Evolutionary conservation across 2,888 invertebrate genomes (phyloP).

Genomic region (Drosophila mimetica): DNA sequence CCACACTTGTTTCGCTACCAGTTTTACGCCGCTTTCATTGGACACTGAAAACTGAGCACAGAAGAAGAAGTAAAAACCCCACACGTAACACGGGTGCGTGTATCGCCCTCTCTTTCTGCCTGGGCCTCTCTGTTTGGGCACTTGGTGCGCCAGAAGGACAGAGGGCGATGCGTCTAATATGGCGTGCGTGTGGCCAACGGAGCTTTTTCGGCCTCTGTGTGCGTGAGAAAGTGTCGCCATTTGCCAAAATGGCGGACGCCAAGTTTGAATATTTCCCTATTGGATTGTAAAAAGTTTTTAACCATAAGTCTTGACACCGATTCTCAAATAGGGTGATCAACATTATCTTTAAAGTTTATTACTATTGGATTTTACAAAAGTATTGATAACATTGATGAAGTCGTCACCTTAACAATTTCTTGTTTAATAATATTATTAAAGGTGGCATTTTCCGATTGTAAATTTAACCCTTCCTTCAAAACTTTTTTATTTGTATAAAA

Average conservation of each 20-base stretch:
- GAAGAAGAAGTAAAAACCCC: slow-evolving; percentile 27
- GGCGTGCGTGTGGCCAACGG: slow-evolving; percentile 55
- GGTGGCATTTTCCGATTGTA: no score
- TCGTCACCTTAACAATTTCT: no score
- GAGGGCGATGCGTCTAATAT: slow-evolving; percentile 43
- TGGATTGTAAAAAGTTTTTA: slow-evolving; percentile 23
- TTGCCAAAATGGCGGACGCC: slow-evolving; percentile 62
- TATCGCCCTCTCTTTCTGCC: slow-evolving; percentile 24
- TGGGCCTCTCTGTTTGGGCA: not conserved
- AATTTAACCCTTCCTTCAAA: no score
- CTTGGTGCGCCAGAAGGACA: slow-evolving; percentile 33
- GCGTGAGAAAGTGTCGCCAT: slow-evolving; percentile 57
- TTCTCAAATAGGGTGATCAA: not conserved
- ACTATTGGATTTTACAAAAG: not conserved
- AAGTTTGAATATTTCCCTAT: slow-evolving; percentile 45
- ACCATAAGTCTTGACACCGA: not conserved
- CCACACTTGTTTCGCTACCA: slow-evolving; percentile 72
- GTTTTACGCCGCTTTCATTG: slow-evolving; percentile 84
- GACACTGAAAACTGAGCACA: slow-evolving; percentile 50
- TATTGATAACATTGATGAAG: no score
- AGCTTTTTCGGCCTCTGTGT: slow-evolving; percentile 54
- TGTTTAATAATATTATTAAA: no score
- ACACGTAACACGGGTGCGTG: slow-evolving; percentile 64
- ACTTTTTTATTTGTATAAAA: no score
- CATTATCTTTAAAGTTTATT: not conserved